Conservation (phyloP, 2,888 invertebrate genomes). For the Folsomia manolachei region DNA sequence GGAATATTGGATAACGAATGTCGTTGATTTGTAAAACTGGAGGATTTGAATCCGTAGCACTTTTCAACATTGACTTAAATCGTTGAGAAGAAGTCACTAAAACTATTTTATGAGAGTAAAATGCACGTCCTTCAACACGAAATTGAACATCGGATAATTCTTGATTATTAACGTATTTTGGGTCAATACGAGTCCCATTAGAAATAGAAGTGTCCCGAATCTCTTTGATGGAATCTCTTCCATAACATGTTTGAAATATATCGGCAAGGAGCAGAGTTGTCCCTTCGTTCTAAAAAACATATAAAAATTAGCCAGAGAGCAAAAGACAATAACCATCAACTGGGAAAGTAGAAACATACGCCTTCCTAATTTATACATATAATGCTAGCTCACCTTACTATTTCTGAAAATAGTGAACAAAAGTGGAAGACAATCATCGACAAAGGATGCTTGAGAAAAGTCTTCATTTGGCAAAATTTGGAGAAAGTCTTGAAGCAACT, state of each 20-base stretch:
- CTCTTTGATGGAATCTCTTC: slow-evolving; percentile 77
- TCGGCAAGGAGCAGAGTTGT: slow-evolving; percentile 81
- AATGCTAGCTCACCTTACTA: slow-evolving; percentile 67
- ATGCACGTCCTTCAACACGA: slow-evolving; percentile 82
- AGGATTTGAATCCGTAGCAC: slow-evolving; percentile 69
- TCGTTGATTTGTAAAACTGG: slow-evolving; percentile 89
- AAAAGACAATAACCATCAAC: too few relatives aligned
- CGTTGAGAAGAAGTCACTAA: slow-evolving; percentile 84
- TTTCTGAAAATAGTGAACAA: slow-evolving; percentile 85
- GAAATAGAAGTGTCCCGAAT: slow-evolving; percentile 61
- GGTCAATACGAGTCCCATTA: slow-evolving; percentile 75
- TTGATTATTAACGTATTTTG: slow-evolving; percentile 89
- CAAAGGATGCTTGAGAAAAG: slow-evolving; percentile 71
- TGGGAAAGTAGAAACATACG: neutral
- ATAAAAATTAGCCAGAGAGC: too few relatives aligned
- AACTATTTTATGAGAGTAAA: slow-evolving; percentile 92
- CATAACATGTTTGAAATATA: slow-evolving; percentile 84
- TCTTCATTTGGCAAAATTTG: slow-evolving; percentile 88
- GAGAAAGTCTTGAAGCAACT: slow-evolving; percentile 81
- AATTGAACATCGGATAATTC: slow-evolving; percentile 89
- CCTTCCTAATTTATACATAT: neutral
- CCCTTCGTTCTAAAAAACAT: slow-evolving; percentile 77
- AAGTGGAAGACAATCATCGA: slow-evolving; percentile 83
- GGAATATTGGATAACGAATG: slow-evolving; percentile 87
- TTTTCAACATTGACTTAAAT: slow-evolving; percentile 79